Percentiles rank a stretch among this genome's conserved stretches.
Conservation (phyloP, 2,113 vertebrate genomes). For the Nerophis ophidion region DNA sequence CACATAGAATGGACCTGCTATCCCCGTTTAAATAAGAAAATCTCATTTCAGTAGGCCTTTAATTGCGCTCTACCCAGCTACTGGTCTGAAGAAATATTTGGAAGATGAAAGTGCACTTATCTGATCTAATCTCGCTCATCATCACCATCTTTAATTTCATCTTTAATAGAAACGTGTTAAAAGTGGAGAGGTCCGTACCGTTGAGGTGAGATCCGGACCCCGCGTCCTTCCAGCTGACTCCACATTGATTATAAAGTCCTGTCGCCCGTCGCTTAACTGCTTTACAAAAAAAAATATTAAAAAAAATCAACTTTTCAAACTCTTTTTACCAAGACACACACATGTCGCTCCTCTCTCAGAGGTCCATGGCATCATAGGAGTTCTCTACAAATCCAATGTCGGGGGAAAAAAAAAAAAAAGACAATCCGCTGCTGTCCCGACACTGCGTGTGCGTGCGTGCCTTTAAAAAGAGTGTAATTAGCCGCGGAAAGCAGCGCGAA, state of each 20-base stretch:
- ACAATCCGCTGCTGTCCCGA: constrained; percentile 21
- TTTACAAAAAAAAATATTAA: constrained; percentile 21
- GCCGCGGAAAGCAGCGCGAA: constrained; percentile 16
- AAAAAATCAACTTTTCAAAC: constrained; percentile 2
- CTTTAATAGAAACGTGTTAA: too few relatives aligned
- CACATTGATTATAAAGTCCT: constrained; percentile 70
- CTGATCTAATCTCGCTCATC: too few relatives aligned
- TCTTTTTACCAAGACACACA: constrained; percentile 7
- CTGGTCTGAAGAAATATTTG: too few relatives aligned
- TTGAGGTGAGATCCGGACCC: constrained; percentile 78
- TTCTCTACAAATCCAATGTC: constrained; percentile 11
- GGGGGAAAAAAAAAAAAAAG: not conserved
- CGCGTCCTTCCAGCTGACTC: constrained; percentile 71
- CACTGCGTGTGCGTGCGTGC: not conserved
- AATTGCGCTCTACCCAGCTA: too few relatives aligned
- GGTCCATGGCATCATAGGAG: constrained; percentile 51
- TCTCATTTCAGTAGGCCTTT: too few relatives aligned
- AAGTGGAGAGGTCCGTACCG: constrained; percentile 53
- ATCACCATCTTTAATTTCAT: too few relatives aligned
- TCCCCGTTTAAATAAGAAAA: too few relatives aligned
- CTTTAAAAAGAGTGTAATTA: not conserved
- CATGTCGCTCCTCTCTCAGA: constrained; percentile 32
- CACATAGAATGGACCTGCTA: too few relatives aligned
- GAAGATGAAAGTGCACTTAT: too few relatives aligned
- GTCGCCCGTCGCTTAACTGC: constrained; percentile 50